Percentiles rank a stretch among this genome's conserved stretches.
phyloP scores from a whole-genome alignment of 2,113 vertebrate genomes.

The Cairina moschata region DNA sequence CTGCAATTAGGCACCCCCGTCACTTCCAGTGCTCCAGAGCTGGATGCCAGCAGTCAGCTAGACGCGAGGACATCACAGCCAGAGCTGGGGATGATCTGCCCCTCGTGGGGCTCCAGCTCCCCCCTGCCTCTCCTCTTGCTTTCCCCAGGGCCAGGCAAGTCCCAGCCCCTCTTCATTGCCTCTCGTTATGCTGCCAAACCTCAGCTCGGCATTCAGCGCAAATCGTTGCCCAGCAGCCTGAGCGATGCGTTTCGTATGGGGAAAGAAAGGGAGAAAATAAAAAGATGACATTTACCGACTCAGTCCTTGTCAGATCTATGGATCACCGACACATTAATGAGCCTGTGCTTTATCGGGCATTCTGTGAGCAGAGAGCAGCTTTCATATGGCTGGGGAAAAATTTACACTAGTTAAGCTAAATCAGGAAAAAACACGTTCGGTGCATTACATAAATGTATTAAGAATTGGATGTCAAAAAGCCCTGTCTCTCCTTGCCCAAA shows the following conservation, averaged over 20 bases:
- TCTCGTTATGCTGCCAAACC: neutral
- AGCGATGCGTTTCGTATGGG: neutral
- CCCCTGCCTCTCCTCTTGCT: neutral
- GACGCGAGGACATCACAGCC: neutral
- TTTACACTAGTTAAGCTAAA: constrained; percentile 64
- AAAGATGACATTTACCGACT: constrained; percentile 40
- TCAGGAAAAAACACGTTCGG: constrained; percentile 56
- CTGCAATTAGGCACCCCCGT: neutral
- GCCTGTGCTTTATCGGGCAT: neutral
- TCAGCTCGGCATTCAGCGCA: neutral
- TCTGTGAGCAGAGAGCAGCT: constrained; percentile 20
- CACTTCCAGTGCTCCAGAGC: neutral
- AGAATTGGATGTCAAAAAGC: constrained; percentile 65
- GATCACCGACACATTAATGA: constrained; percentile 57
- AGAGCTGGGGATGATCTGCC: neutral
- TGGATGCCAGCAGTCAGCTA: neutral
- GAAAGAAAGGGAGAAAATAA: neutral
- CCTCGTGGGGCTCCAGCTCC: neutral
- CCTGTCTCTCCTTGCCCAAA: constrained; percentile 52
- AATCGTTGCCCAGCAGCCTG: neutral
- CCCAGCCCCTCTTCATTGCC: neutral
- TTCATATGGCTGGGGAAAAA: constrained; percentile 39
- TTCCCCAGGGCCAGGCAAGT: neutral
- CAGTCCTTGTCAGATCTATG: constrained; percentile 31
- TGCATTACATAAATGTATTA: constrained; percentile 71